Conservation (phyloP, 2,797 vertebrate species). For the Melanotaenia maccullochi region DNA sequence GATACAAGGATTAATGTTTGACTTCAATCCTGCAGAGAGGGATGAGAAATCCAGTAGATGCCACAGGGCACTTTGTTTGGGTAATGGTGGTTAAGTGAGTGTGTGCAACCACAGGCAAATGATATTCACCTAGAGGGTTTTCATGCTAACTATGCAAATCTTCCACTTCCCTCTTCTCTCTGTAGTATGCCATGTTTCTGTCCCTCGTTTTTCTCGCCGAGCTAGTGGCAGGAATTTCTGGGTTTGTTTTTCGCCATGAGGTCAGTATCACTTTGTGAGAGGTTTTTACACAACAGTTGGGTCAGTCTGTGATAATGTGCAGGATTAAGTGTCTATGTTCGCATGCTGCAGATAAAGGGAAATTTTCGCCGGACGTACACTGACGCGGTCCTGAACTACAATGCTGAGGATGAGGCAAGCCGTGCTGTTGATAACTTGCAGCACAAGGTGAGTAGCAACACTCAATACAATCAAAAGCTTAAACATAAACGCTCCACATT, state of each 20-base stretch:
- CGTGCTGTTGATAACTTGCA: constrained; percentile 94
- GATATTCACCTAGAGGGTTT: constrained; percentile 29
- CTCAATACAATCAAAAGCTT: background rate
- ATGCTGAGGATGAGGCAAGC: constrained; percentile 92
- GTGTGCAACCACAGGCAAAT: constrained; percentile 32
- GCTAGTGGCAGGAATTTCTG: constrained; percentile 96
- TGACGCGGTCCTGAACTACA: constrained; percentile 94
- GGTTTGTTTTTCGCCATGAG: constrained; percentile 99
- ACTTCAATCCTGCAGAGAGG: constrained; percentile 52
- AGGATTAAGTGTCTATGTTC: constrained; percentile 4
- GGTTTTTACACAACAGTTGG: constrained; percentile 9
- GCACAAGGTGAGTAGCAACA: constrained; percentile 86
- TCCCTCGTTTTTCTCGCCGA: constrained; percentile 98
- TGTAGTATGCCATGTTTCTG: constrained; percentile 99
- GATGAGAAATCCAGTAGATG: constrained; percentile 47
- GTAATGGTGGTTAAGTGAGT: constrained; percentile 50
- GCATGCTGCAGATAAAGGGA: constrained; percentile 90
- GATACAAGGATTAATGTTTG: constrained; percentile 55
- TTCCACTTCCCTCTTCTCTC: constrained; percentile 41
- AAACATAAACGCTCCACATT: background rate
- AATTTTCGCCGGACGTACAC: constrained; percentile 96
- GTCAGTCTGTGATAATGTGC: background rate
- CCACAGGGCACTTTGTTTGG: constrained; percentile 30
- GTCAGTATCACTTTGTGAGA: constrained; percentile 76
- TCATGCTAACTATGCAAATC: constrained; percentile 51